A percentile compares a stretch with the other conserved stretches of the same genome.
These are phyloP conservation scores for Carduelis carduelis DNA, from an alignment of 2,797 vertebrate genomes.

Conservation along the genomic window DNA sequence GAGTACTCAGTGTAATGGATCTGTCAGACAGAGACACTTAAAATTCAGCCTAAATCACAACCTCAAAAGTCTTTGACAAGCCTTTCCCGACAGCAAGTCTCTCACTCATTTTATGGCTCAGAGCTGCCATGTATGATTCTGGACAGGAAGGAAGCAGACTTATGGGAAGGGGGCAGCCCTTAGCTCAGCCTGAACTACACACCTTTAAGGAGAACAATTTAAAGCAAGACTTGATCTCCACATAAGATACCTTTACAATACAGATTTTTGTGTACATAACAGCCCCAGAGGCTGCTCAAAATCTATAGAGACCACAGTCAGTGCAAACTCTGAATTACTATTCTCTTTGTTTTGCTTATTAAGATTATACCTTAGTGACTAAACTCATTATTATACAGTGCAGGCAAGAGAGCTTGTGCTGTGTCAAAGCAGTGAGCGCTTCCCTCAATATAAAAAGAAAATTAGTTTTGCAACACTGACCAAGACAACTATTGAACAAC, in stretches of 20 bases:
- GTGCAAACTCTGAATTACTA: constrained; percentile 23
- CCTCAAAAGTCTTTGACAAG: background rate
- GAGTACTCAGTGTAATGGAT: background rate
- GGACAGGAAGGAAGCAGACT: background rate
- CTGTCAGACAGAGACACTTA: background rate
- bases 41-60: background rate
- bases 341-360: constrained; percentile 29
- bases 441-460: constrained; percentile 7
- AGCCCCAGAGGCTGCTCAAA: background rate
- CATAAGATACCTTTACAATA: background rate
- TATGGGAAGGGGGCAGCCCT: background rate
- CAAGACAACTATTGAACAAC: constrained; percentile 13
- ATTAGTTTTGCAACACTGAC: constrained; percentile 45
- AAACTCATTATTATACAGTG: constrained; percentile 18
- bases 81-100: background rate
- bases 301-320: background rate
- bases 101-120: background rate
- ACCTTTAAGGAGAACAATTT: background rate
- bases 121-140: background rate
- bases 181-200: background rate
- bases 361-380: constrained; percentile 58
- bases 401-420: constrained; percentile 23
- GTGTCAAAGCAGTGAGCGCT: background rate
- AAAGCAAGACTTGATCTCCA: background rate
- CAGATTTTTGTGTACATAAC: background rate